Base-by-base conservation (phyloP, 1,140 invertebrate species). In the Copidosoma floridanum region DNA sequence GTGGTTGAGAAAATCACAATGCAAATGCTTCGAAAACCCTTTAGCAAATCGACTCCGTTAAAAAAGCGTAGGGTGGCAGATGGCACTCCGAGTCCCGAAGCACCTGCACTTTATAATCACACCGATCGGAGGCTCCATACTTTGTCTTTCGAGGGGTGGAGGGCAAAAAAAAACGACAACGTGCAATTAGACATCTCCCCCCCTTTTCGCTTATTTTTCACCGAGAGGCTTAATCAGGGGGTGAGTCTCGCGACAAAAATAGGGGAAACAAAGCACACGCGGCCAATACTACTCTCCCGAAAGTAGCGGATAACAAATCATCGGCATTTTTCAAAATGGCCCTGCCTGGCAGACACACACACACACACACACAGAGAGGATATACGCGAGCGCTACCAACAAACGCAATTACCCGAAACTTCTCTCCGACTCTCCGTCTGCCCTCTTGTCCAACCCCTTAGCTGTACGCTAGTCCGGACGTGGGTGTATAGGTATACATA, bases 261-360 rank as follows among this genome's bases (percentile, higher is more conserved):
- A 23, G 52, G 29, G 46, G 29, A 26, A 57, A 51, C 46, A 46
- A 26, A 40, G 24, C 24, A 24, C 14, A 10, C 18, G 47, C 41
- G 26, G 24, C 32, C 44, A 14, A n/a, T n/a, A n/a, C n/a, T n/a
- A n/a, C n/a, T 38, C 26, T n/a, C 7, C 4, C 5, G 47, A 12
- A 21, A n/a, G 14, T 26, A 43, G 41, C 32, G 48, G 68, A 67
- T 68, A 68, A 69, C 64, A 65, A 69, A 69, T 69, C 68, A 69
- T 69, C 61, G 66, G 65, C 43, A 61, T 69, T 69, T 69, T 61
- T 67, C 65, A 67, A 69, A 67, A 65, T 65, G 59, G 58, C 51
- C 58, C n/a, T n/a, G n/a, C n/a, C n/a, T n/a, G n/a, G n/a, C n/a
- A n/a, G n/a, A n/a, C n/a, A n/a, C n/a, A n/a, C n/a, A n/a, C n/a